phyloP scores from a whole-genome alignment of 2,113 vertebrate genomes.

The Spea bombifrons region DNA sequence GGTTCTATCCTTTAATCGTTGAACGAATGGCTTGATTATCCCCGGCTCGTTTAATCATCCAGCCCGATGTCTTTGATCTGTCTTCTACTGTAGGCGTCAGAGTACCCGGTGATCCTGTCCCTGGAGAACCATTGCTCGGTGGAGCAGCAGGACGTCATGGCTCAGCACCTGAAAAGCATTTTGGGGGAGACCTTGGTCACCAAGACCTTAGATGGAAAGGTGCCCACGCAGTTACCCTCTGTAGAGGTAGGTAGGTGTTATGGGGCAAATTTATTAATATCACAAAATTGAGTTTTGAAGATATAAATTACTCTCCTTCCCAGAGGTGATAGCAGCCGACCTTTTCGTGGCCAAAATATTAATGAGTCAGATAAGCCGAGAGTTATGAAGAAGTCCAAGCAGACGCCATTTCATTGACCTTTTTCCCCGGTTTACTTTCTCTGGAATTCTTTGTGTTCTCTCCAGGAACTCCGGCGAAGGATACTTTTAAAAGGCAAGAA shows the following conservation, averaged over 20 bases:
- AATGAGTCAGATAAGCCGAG: no score
- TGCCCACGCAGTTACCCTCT: conserved; percentile 75
- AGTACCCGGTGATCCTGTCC: conserved; percentile 86
- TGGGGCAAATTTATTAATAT: no score
- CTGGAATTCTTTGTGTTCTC: neutral
- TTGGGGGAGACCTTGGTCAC: conserved; percentile 77
- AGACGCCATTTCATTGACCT: no score
- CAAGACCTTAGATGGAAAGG: conserved; percentile 61
- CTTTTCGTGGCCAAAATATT: no score
- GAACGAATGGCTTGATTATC: no score
- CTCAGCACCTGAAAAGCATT: conserved; percentile 72
- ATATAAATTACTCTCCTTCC: no score
- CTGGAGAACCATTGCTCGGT: conserved; percentile 89
- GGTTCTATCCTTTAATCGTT: no score
- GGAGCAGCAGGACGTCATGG: conserved; percentile 82
- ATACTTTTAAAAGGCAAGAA: conserved; percentile 91
- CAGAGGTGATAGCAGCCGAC: no score
- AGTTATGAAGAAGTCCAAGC: neutral
- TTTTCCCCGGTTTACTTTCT: no score
- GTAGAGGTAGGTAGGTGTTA: conserved; percentile 71
- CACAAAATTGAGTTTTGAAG: no score
- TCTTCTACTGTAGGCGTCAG: conserved; percentile 65
- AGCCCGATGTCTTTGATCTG: neutral
- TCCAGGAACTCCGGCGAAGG: conserved; percentile 79
- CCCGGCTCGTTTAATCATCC: no score